phyloP scores from a whole-genome alignment of 2,113 vertebrate genomes.

The Scopus umbretta region DNA sequence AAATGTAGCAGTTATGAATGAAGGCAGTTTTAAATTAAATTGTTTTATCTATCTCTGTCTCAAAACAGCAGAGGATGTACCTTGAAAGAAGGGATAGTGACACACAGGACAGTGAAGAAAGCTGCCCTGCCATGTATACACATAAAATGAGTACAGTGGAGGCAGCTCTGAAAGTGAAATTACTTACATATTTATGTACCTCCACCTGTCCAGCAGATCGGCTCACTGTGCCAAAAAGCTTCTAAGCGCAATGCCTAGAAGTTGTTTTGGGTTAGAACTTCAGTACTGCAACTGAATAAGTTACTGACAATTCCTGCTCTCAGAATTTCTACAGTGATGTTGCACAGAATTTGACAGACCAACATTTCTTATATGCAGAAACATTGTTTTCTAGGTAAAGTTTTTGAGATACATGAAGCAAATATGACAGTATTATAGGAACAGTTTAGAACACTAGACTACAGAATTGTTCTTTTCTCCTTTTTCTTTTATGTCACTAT shows the following conservation, averaged over 20 bases:
- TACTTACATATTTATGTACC: not conserved
- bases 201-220: too few relatives aligned
- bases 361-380: not conserved
- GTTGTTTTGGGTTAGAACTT: not conserved
- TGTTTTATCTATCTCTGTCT: not conserved
- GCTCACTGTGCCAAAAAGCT: not conserved
- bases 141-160: not conserved
- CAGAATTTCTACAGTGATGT: not conserved
- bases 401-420: not conserved
- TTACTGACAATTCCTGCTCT: not conserved
- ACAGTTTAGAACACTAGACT: not conserved
- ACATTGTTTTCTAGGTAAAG: not conserved
- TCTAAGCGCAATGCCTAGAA: not conserved
- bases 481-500: not conserved
- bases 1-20: not conserved
- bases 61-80: not conserved
- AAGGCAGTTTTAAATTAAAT: not conserved
- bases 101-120: not conserved
- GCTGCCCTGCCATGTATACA: not conserved
- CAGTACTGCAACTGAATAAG: not conserved
- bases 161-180: not conserved
- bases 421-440: not conserved
- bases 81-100: not conserved
- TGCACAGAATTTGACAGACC: not conserved
- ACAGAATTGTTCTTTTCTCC: not conserved